A percentile compares a stretch with the other conserved stretches of the same genome.
phyloP scores from a whole-genome alignment of 2,797 vertebrate genomes.

The Centropyge bicolor region DNA sequence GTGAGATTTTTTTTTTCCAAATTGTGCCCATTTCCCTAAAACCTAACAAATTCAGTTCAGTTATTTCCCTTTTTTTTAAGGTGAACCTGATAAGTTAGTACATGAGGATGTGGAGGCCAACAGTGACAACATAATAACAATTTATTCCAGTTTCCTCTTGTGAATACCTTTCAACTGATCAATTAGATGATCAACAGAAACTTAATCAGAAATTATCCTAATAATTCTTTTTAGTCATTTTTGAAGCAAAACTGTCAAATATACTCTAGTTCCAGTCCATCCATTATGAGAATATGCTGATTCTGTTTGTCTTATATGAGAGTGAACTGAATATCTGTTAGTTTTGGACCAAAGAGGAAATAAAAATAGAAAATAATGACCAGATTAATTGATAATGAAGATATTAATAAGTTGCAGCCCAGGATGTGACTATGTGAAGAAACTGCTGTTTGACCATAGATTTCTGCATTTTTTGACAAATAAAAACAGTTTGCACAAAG shows the following conservation, averaged over 20 bases:
- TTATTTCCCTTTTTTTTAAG: background rate
- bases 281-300: background rate
- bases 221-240: too few species aligned
- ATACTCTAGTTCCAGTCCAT: background rate
- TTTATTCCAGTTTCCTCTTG: background rate
- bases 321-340: background rate
- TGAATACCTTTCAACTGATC: too few species aligned
- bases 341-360: background rate
- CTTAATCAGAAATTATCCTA: too few species aligned
- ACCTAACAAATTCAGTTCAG: too few species aligned
- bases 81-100: background rate
- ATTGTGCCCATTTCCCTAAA: too few species aligned
- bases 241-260: too few species aligned
- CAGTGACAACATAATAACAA: background rate
- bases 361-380: background rate
- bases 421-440: background rate
- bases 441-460: background rate
- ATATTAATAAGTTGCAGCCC: background rate
- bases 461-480: background rate
- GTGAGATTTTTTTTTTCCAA: background rate
- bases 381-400: background rate
- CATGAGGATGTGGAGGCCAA: background rate
- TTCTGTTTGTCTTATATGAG: background rate
- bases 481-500: background rate
- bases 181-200: too few species aligned